Evolutionary conservation across 2,888 invertebrate genomes (phyloP).

Genomic region (Lithophane semibrunnea): DNA sequence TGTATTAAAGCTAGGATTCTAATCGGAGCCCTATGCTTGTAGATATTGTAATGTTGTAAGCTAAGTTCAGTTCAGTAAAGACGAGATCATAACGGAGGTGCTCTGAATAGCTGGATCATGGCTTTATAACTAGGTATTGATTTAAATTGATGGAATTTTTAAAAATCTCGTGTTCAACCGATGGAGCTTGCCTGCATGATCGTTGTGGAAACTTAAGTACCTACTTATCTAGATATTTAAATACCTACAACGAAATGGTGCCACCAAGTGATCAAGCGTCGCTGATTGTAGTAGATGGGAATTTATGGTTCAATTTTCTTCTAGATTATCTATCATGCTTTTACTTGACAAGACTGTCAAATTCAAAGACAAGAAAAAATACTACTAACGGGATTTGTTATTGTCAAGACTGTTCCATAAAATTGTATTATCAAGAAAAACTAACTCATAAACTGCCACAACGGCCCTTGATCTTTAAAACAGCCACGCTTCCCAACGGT

Average conservation of each 20-base stretch:
- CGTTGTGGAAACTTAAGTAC: background rate
- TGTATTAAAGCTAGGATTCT: conserved; percentile 48
- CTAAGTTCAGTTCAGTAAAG: conserved; percentile 7
- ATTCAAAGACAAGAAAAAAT: background rate
- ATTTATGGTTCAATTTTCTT: background rate
- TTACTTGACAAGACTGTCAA: background rate
- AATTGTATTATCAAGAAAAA: background rate
- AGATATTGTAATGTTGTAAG: conserved; percentile 28
- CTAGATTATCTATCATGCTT: background rate
- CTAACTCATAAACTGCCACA: background rate
- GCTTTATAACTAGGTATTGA: background rate
- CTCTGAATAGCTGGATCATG: conserved; percentile 1
- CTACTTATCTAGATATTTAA: background rate
- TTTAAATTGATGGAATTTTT: background rate
- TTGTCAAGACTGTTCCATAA: background rate
- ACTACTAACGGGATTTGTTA: background rate
- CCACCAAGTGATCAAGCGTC: background rate
- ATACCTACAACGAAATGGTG: background rate
- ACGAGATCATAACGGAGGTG: conserved; percentile 1
- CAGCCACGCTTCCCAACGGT: conserved; percentile 28
- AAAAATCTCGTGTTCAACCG: background rate
- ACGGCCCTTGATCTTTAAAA: conserved; percentile 11
- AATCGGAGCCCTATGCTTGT: conserved; percentile 38
- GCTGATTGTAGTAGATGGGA: background rate
- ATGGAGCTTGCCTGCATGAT: background rate